Evolutionary conservation across 2,888 invertebrate genomes (phyloP), one percentile per base, ranked within the genome.

Genomic region (Gari tellinella): DNA sequence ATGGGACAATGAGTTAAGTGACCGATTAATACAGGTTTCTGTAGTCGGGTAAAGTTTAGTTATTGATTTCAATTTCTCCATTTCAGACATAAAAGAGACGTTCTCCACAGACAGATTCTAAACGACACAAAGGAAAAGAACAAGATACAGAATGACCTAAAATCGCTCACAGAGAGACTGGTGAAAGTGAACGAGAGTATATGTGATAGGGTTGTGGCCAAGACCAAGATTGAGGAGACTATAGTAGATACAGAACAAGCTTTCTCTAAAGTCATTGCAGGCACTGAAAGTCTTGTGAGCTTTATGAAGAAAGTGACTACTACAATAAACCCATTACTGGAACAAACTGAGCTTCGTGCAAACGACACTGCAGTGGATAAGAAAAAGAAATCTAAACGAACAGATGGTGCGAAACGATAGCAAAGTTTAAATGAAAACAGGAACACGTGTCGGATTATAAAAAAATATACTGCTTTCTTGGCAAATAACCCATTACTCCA

Each of bases 231-330:
- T 8, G 72, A 74, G 19, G 51, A 68, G 26, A 68, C 74, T 0
- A 74, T 79, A 2, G n/a, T 26, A 31, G 68, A 79, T n/a, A 65
- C 79, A 1, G 72, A 68, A 26, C 40, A 53, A 5, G 70, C 74
- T 0, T 79, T 79, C 41, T 48, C 64, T 15, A 62, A 65, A 48
- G 60, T 79, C 17, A 60, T 65, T n/a, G 53, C 60, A n/a, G 68
- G 64, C 7, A 74, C 79, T 4, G 72, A 74, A 52, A 69, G 67
- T 52, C 41, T 79, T 19, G 49, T 72, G 3, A 49, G 43, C 19
- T 72, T 79, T 15, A 72, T 79, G 67, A 79, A 72, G 51, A 74
- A 68, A 48, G 65, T 79, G 8, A 62, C 74, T 3, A 48, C 62
- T 12, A 55, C 19, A n/a, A 73, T 78, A 40, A 53, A 55, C 17